Conservation (phyloP, 2,888 invertebrate species). For the Brachylomia viminalis region DNA sequence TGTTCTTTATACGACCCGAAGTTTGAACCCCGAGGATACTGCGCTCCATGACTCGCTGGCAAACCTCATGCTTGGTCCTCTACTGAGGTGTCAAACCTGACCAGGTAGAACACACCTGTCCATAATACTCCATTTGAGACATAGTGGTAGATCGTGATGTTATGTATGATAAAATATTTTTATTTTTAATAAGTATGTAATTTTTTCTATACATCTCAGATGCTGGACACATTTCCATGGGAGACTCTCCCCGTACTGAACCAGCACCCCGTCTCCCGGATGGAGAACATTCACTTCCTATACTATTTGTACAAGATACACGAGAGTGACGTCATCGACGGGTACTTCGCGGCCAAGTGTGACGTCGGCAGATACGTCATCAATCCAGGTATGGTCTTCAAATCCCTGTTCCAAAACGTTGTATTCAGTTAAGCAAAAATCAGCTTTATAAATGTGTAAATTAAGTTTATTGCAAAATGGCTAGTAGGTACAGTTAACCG, state of each 20-base stretch:
- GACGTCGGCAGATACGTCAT: conserved; percentile 91
- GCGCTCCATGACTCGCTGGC: too few species aligned
- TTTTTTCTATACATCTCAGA: conserved; percentile 82
- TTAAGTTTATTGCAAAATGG: background rate
- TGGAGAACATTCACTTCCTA: conserved; percentile 93
- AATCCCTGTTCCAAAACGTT: too few species aligned
- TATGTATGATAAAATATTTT: too few species aligned
- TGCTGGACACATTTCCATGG: conserved; percentile 94
- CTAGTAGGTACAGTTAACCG: background rate
- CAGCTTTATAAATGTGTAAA: background rate
- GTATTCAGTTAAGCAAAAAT: background rate
- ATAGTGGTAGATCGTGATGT: too few species aligned
- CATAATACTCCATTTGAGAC: too few species aligned
- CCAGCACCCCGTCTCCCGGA: conserved; percentile 93
- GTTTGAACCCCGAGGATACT: too few species aligned
- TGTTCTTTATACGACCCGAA: too few species aligned
- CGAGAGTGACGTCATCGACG: conserved; percentile 89
- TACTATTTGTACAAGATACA: conserved; percentile 92
- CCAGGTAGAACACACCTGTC: too few species aligned
- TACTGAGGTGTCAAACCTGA: too few species aligned
- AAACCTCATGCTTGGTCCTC: too few species aligned
- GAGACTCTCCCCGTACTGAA: conserved; percentile 93
- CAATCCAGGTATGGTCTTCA: conserved; percentile 91
- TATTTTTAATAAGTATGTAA: too few species aligned
- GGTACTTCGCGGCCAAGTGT: conserved; percentile 88